These are phyloP conservation scores for Nephrotoma guestfalica DNA, from an alignment of 2,888 invertebrate genomes.

Conservation along the genomic window DNA sequence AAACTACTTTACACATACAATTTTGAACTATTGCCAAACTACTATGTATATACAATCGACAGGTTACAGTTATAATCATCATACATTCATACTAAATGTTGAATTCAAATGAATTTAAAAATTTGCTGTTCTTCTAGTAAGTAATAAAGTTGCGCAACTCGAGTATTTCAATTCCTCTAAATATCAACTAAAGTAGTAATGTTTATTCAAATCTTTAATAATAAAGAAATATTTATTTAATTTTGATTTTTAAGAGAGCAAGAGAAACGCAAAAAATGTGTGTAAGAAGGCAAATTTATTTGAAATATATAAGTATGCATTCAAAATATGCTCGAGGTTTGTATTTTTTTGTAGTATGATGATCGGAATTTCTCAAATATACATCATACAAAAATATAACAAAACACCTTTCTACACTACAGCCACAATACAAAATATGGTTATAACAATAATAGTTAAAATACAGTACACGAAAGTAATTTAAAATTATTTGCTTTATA, in stretches of 20 bases:
- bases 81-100: neutral
- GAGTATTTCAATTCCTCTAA: neutral
- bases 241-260: neutral
- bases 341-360: neutral
- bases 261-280: neutral
- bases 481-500: too few species aligned
- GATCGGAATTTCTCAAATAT: neutral
- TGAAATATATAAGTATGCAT: neutral
- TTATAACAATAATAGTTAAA: neutral
- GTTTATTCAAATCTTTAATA: neutral
- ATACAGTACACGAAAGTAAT: neutral
- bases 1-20: too few species aligned
- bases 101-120: neutral
- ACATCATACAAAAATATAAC: neutral
- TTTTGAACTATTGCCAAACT: too few species aligned
- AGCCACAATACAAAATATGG: neutral
- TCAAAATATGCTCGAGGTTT: neutral
- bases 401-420: neutral
- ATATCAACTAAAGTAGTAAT: neutral
- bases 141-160: neutral
- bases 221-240: neutral
- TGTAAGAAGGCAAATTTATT: neutral
- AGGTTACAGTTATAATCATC: neutral
- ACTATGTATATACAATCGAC: too few species aligned
- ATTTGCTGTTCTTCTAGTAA: neutral